phyloP scores from a whole-genome alignment of 2,797 vertebrate species.

The Hypotaenidia okinawae region DNA sequence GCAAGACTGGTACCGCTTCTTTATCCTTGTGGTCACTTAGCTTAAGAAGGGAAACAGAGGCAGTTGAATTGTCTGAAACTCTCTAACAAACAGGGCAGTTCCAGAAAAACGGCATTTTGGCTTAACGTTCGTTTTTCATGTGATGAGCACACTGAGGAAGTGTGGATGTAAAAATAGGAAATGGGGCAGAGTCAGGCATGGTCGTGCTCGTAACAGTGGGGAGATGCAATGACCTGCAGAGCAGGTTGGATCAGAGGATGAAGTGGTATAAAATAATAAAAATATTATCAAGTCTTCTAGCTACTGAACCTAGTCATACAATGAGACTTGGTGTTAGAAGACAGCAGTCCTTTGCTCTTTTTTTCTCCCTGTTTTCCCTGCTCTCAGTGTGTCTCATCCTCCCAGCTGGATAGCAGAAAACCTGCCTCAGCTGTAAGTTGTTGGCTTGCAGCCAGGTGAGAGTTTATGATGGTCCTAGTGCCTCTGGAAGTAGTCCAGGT shows the following conservation, averaged over 20 bases:
- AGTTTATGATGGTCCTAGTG: slow-evolving; percentile 24
- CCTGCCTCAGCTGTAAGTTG: slow-evolving; percentile 34
- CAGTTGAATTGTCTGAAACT: neutral
- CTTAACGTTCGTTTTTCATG: neutral
- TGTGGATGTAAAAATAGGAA: neutral
- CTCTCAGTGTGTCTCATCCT: neutral
- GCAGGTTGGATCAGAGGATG: neutral
- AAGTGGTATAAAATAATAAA: neutral
- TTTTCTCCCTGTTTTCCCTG: neutral
- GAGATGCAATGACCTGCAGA: neutral
- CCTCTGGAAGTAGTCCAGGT: slow-evolving; percentile 54
- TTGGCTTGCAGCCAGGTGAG: slow-evolving; percentile 38
- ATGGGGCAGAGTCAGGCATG: neutral
- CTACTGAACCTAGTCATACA: neutral
- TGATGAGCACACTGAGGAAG: neutral
- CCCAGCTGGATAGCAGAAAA: slow-evolving; percentile 46
- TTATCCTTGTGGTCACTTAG: neutral
- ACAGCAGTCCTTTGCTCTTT: neutral
- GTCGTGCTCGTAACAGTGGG: neutral
- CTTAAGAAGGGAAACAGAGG: neutral
- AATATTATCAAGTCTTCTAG: neutral
- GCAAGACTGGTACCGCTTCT: neutral
- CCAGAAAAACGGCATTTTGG: neutral
- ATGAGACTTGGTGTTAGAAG: neutral
- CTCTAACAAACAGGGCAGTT: neutral